Base-by-base conservation (phyloP, 2,797 vertebrate genomes). In the Argentina silus region DNA sequence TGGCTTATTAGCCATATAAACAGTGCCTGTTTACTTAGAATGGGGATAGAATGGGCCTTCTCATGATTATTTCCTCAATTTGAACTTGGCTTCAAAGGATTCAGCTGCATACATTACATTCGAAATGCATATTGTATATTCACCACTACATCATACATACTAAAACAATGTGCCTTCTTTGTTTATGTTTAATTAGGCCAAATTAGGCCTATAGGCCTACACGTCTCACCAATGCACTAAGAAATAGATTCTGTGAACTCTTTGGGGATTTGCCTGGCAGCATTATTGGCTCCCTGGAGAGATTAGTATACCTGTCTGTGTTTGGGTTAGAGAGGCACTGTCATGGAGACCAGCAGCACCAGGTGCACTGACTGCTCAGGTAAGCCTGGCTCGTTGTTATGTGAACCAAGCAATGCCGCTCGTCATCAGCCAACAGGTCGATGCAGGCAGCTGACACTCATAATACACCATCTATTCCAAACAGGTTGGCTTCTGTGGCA, bases 321-420 rank as follows among this genome's bases (percentile, higher is more conserved):
- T 85, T 87, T 80, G 86, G 81, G 56, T 74, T 86, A 45, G 82
- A 71, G 82, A 79, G 36, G 47, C 77, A 68, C 81, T 78, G 81
- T 88, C 92, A 90, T 92, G 79, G 91, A 86, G 88, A 94, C 91
- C 79, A 81, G 81, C 78, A 86, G 90, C 85, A 81, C 83, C 78
- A 85, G 80, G 86, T 72, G 71, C 63, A 5, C 17, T 61, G 11
- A 61, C 44, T 48, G 60, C 78, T 64, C 78, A 81, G 84, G 66
- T 77, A 70, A 44, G 79, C 62, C 70, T 71, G 50, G 42, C 57
- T 14, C 79, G 84, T 89, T 85, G 82, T 85, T 78, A 83, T 81
- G 75, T 72, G 66, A 76, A 87, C 64, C 44, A 53, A 17, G 5
- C 56, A 69, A 64, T 66, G 44, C 53, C 60, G 68, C 65, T 71